Evolutionary conservation across 2,113 vertebrate species (phyloP).

Genomic region (Narcine bancroftii): DNA sequence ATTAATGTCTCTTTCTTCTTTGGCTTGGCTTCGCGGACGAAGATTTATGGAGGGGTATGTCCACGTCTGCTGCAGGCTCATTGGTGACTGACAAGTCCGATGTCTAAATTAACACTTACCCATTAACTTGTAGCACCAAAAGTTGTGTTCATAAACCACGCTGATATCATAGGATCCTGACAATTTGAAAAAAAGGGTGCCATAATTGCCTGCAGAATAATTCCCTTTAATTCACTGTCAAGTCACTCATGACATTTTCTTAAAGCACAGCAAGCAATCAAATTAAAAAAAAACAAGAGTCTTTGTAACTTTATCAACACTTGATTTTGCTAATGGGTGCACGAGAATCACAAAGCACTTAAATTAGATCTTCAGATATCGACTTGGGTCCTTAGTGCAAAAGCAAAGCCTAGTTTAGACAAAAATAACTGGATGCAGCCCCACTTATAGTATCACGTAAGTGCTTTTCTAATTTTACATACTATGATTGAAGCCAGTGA

Average conservation of each 20-base stretch:
- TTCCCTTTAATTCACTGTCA: not conserved
- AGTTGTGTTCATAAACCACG: not conserved
- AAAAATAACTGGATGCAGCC: not conserved
- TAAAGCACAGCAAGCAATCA: not conserved
- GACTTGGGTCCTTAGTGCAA: not conserved
- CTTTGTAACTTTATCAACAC: not conserved
- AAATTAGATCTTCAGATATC: not conserved
- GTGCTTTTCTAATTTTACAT: slow-evolving; percentile 8
- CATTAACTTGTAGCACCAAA: not conserved
- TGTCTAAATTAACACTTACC: not conserved
- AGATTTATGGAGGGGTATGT: too few species aligned
- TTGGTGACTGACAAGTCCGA: too few species aligned
- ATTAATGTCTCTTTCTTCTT: too few species aligned
- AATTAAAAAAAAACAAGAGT: not conserved
- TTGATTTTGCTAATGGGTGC: not conserved
- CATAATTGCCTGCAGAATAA: not conserved
- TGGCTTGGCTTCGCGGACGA: too few species aligned
- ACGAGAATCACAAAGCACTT: too few species aligned
- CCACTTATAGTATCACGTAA: not conserved
- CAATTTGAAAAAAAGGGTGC: not conserved
- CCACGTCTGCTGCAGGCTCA: too few species aligned
- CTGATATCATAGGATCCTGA: not conserved
- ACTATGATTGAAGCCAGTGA: not conserved
- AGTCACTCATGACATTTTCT: not conserved
- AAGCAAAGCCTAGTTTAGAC: slow-evolving; percentile 16